phyloP scores from a whole-genome alignment of 2,797 vertebrate species.

The Loris lydekkerianus region DNA sequence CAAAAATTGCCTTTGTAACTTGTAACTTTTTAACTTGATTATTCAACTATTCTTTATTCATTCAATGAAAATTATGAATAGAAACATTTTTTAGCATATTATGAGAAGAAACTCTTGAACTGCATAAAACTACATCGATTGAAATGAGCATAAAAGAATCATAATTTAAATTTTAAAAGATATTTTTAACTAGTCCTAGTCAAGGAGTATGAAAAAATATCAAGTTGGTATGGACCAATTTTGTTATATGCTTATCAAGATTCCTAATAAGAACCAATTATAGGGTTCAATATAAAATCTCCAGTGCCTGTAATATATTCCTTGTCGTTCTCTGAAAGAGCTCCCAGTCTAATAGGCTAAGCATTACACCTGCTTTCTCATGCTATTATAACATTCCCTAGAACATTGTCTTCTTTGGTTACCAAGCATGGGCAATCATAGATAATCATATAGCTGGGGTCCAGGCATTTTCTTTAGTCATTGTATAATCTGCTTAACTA shows the following conservation, averaged over 20 bases:
- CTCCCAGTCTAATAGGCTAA: not conserved
- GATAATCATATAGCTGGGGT: not conserved
- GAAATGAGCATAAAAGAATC: constrained; percentile 6
- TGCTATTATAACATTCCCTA: constrained; percentile 56
- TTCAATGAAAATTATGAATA: constrained; percentile 7
- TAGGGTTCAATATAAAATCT: not conserved
- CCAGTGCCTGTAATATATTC: not conserved
- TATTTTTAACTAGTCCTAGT: not conserved
- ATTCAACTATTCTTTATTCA: not conserved
- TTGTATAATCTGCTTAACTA: not conserved
- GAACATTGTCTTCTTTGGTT: constrained; percentile 40
- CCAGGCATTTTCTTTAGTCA: not conserved
- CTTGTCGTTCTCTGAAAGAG: not conserved
- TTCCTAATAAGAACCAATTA: not conserved
- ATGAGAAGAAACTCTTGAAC: not conserved
- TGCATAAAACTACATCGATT: not conserved
- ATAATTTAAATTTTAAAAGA: constrained; percentile 29
- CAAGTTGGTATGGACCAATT: not conserved
- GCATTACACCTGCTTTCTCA: not conserved
- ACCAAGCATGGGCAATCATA: not conserved
- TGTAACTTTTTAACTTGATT: not conserved
- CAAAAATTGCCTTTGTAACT: not conserved
- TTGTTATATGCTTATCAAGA: not conserved
- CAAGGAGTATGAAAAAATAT: not conserved
- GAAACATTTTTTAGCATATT: constrained; percentile 7